Evolutionary conservation across 2,113 vertebrate genomes (phyloP).

Genomic region (Gnathonemus echidnorhynchus): DNA sequence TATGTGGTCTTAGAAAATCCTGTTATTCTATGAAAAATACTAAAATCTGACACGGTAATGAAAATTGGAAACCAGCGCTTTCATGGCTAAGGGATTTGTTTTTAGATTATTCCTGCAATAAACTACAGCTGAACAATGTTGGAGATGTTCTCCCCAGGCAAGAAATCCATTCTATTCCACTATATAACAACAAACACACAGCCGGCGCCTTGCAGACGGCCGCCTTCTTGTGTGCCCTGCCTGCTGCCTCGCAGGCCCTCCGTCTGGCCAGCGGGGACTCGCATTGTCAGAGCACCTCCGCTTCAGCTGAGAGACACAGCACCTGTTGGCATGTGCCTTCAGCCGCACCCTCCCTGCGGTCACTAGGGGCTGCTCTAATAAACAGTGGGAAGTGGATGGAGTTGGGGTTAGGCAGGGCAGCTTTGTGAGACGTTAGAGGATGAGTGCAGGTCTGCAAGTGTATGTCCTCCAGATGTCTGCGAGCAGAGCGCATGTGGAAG

Average conservation of each 20-base stretch:
- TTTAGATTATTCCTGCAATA: background rate
- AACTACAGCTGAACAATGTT: background rate
- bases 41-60: background rate
- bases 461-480: background rate
- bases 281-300: background rate
- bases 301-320: background rate
- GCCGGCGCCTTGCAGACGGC: background rate
- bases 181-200: background rate
- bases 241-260: background rate
- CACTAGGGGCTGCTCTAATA: constrained; percentile 40
- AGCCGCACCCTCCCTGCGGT: constrained; percentile 25
- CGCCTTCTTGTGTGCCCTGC: background rate
- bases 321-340: background rate
- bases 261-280: background rate
- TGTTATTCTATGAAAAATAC: background rate
- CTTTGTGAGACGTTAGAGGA: background rate
- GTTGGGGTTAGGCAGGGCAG: background rate
- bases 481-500: background rate
- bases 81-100: background rate
- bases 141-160: background rate
- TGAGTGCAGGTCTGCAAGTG: background rate
- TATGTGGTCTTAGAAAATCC: background rate
- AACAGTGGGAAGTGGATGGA: background rate
- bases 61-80: background rate
- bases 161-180: background rate